Base-by-base conservation (phyloP, 2,113 vertebrate genomes). In the Hemichromis elongatus region DNA sequence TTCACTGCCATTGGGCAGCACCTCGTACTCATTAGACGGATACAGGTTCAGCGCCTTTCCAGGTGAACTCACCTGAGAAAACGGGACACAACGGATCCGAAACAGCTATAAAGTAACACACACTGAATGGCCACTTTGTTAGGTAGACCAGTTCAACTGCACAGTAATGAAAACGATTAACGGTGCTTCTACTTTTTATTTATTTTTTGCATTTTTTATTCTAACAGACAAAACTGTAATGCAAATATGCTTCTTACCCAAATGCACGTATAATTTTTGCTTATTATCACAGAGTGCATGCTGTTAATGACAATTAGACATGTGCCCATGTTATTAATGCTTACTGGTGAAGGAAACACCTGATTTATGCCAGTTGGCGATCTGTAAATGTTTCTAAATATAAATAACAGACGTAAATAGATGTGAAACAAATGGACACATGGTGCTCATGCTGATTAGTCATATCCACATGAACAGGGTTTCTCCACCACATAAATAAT, bases 1-100 rank as follows among this genome's bases (percentile, higher is more conserved):
- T 82, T 99, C 99, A 0, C 96, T 97, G 84, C 98, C 99, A 0
- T 95, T 98, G 86, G 98, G 98, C 79, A 99, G 94, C 70, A 99
- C 97, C 77, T 97, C 97, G 0, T 98, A 98, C 66, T 99, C 97
- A 0, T 96, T 97, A 24, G 97, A 95, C 2, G 98, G 96, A 30
- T 97, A 96, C 0, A 97, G 83, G 5, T 95, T 89, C 0, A 96
- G 54, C 0, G 93, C 89, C 91, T 98, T 99, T 4, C 97, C 97
- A 1, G 99, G 99, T 54, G 98, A 99, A 88, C 98, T 98, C 92
- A 99, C 97, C 99, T 99, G 91, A 3, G 35, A 68, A 55, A 70
- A 33, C 7, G 1, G 54, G 1, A 82, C 33, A 19, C 18, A 77
- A 47, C 28, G 30, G 24, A 73, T 73, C 16, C 26, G 2, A 50